Percentiles rank a stretch among this genome's conserved stretches.
These are phyloP conservation scores for Trichosurus vulpecula DNA, from an alignment of 2,797 vertebrate species.

Conservation along the genomic window DNA sequence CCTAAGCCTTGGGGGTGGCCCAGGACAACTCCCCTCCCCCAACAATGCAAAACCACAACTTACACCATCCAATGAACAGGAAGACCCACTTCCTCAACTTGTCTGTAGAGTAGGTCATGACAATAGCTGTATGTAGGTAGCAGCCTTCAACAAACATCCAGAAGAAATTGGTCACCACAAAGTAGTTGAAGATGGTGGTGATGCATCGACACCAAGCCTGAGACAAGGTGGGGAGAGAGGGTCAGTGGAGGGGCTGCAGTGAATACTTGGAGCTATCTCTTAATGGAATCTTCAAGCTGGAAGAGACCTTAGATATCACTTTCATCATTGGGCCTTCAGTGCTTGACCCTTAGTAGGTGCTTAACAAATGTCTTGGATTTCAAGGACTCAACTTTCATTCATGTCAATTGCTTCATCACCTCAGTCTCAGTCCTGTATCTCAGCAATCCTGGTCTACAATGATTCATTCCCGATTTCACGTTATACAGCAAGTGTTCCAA, in stretches of 20 bases:
- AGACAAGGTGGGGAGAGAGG: not conserved
- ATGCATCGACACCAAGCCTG: conserved; percentile 98
- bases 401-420: not conserved
- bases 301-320: not conserved
- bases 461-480: not conserved
- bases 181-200: conserved; percentile 98
- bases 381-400: not conserved
- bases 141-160: conserved; percentile 99
- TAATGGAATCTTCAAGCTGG: not conserved
- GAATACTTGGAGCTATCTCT: not conserved
- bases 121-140: conserved; percentile 97
- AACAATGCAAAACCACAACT: conserved; percentile 76
- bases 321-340: not conserved
- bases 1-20: not conserved
- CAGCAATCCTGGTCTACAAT: not conserved
- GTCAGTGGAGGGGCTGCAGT: not conserved
- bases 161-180: conserved; percentile 99
- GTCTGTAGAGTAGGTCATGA: conserved; percentile 98
- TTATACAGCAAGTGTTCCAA: not conserved
- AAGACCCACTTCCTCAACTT: conserved; percentile 97
- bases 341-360: not conserved
- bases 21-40: not conserved
- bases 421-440: not conserved
- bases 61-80: conserved; percentile 99
- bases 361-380: not conserved